Conservation (phyloP, 2,113 vertebrate species). For the Lepus timidus region DNA sequence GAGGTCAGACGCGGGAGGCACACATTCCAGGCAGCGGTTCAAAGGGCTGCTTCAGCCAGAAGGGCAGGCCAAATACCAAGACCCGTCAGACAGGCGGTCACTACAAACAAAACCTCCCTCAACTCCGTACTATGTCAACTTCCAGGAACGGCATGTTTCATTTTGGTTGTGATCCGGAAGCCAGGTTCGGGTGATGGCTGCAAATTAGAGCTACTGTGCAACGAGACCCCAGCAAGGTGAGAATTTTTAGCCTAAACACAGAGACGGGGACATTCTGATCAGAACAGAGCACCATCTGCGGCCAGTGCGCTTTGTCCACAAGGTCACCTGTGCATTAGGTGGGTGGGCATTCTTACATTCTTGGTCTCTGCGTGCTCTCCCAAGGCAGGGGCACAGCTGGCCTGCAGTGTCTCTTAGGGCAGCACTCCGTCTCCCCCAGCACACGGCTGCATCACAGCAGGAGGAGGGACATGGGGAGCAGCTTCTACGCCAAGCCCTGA, state of each 20-base stretch:
- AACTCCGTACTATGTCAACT: neutral
- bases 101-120: conserved; percentile 55
- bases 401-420: neutral
- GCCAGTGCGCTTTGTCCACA: neutral
- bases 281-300: neutral
- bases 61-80: neutral
- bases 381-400: accelerated
- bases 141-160: neutral
- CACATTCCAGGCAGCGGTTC: conserved; percentile 19
- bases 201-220: neutral
- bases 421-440: accelerated
- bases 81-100: neutral
- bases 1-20: neutral
- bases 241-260: neutral
- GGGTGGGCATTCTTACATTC: neutral
- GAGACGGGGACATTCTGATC: neutral
- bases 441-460: neutral
- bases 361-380: neutral
- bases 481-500: neutral
- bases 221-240: neutral
- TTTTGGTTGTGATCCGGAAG: neutral
- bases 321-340: accelerated
- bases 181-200: neutral
- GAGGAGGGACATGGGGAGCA: accelerated
- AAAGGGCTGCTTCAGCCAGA: conserved; percentile 57